These are phyloP conservation scores for Cavia porcellus DNA, from an alignment of 2,113 vertebrate species.

Conservation along the genomic window DNA sequence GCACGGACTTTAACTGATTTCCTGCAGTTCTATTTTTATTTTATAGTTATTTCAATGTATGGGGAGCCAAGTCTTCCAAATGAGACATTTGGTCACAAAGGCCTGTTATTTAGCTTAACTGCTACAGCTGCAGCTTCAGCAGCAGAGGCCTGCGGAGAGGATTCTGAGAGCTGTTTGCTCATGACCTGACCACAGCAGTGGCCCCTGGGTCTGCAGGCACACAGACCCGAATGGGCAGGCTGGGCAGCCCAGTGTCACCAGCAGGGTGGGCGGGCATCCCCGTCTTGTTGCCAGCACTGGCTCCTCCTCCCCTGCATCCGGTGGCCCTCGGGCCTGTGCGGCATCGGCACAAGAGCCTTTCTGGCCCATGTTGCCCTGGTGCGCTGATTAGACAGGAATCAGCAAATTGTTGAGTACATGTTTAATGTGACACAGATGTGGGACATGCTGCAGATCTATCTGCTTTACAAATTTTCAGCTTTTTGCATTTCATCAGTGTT, in stretches of 20 bases:
- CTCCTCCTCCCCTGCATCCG: conserved; percentile 77
- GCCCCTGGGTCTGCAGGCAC: not conserved
- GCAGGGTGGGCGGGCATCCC: conserved; percentile 29
- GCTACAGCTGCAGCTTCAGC: not conserved
- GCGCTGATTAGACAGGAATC: conserved; percentile 88
- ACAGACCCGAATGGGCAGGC: not conserved
- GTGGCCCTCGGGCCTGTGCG: conserved; percentile 80
- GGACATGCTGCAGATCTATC: conserved; percentile 81
- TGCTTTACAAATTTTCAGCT: conserved; percentile 87
- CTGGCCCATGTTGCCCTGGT: conserved; percentile 85
- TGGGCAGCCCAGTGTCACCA: not conserved
- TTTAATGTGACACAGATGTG: conserved; percentile 91
- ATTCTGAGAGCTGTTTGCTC: not conserved
- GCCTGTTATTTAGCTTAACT: conserved; percentile 58
- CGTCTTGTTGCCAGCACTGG: conserved; percentile 56
- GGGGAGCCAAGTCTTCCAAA: conserved; percentile 50
- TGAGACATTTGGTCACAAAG: conserved; percentile 53
- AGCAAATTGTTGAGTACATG: conserved; percentile 85
- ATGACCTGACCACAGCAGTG: not conserved
- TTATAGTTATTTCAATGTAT: conserved; percentile 62
- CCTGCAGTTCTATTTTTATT: conserved; percentile 72
- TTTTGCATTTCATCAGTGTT: conserved; percentile 88
- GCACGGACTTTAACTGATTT: conserved; percentile 40
- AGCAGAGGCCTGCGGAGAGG: conserved; percentile 3
- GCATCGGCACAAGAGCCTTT: conserved; percentile 82